Conservation (phyloP, 2,797 vertebrate species). For the Acrossocheilus wenchowensis region DNA sequence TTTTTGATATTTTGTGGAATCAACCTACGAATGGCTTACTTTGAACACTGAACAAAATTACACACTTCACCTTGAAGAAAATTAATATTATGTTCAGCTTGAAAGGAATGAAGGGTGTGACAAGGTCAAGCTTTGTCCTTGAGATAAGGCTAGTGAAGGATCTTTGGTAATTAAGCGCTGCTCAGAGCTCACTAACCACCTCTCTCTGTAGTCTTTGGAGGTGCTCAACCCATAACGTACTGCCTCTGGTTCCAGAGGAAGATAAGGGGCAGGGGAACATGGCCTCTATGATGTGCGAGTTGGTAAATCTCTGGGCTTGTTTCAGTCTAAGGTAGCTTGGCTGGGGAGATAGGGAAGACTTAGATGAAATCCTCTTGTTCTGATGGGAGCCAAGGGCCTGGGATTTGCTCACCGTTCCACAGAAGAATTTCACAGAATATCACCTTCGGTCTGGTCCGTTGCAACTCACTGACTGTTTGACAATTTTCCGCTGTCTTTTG, state of each 20-base stretch:
- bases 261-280: conserved; percentile 44
- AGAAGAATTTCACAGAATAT: conserved; percentile 19
- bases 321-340: conserved; percentile 35
- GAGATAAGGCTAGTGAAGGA: conserved; percentile 51
- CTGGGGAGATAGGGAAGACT: conserved; percentile 37
- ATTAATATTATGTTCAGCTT: not conserved
- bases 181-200: conserved; percentile 35
- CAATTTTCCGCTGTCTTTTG: not conserved
- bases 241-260: conserved; percentile 36
- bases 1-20: not conserved
- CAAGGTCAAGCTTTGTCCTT: conserved; percentile 51
- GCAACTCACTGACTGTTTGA: not conserved
- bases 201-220: conserved; percentile 47
- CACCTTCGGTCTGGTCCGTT: not conserved
- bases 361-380: conserved; percentile 55
- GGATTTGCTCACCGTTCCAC: conserved; percentile 48
- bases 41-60: not conserved
- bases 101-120: conserved; percentile 16
- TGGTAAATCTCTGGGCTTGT: conserved; percentile 42
- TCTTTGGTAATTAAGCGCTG: conserved; percentile 54
- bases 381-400: conserved; percentile 37
- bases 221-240: conserved; percentile 37
- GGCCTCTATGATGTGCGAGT: conserved; percentile 26
- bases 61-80: conserved; percentile 64
- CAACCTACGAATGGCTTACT: not conserved